Evolutionary conservation across 1,140 invertebrate genomes (phyloP), one percentile per base, ranked within the genome.

Genomic region (Drosophila albomicans): DNA sequence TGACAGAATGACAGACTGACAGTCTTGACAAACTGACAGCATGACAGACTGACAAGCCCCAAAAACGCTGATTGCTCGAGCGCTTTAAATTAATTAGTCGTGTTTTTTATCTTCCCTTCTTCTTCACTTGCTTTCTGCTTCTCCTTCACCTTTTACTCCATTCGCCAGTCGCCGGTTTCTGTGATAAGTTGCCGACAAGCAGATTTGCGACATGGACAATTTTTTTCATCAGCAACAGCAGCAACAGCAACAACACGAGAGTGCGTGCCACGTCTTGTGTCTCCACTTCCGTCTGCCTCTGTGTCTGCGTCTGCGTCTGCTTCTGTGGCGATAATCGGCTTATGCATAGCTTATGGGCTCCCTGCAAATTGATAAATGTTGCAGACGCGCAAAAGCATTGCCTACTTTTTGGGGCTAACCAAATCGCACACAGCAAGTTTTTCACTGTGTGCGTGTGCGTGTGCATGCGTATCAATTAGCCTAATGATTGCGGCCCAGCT

Each of bases 181-280:
- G 63, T 79, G 84, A 87, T 88, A 87, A 87, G 80, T 89, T 88
- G 77, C 77, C 82, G 80, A 87, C 84, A 87, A 87, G 84, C 75
- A 84, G 84, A 88, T 88, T 87, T 88, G 71, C 84, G 79, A 72
- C 77, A 88, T 88, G 78, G 56, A 61, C 80, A 70, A 87, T 87
- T 88, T 88, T 82, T 79, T 20, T 3, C 79, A 77, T 11, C 32
- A 13, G 0, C 16, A 6, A 20, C 52, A 38, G 10, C 52, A 56
- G 5, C 51, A 54, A 54, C 28, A 15, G 8, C 35, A 41, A 7
- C 49, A 7, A 64, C 62, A 66, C 64, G 51, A 28, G n/a, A 43
- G 41, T 71, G 82, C 52, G 68, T 69, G 66, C 58, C 46, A 43
- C 43, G 51, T 46, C 61, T 70, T 51, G 46, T 25, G 57, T 74